Percentiles rank a stretch among this genome's conserved stretches.
Evolutionary conservation across 2,113 vertebrate species (phyloP).

Genomic region (Strix aluco): DNA sequence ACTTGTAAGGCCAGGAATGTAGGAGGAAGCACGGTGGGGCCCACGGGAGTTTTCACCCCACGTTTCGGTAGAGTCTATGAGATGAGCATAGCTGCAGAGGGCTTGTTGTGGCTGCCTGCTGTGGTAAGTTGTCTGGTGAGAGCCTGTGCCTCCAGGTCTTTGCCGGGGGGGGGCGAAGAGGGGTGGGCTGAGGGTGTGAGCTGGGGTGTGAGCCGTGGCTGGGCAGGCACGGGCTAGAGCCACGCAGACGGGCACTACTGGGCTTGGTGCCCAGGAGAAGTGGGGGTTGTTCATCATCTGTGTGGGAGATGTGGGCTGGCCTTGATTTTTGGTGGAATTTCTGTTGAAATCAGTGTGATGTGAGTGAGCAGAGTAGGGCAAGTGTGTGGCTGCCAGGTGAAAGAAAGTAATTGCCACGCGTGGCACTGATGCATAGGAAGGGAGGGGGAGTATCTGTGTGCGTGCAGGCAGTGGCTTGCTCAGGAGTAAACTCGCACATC

Average conservation of each 20-base stretch:
- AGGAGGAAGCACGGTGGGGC: background rate
- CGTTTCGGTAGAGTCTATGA: fast-evolving
- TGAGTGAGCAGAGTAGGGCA: background rate
- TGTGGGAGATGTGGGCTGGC: background rate
- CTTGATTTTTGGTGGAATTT: background rate
- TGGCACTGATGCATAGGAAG: background rate
- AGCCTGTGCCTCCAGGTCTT: background rate
- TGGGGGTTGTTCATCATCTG: fast-evolving
- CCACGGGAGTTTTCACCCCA: background rate
- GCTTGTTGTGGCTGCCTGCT: background rate
- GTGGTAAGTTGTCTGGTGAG: background rate
- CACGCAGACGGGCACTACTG: fast-evolving
- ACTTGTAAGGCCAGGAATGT: background rate
- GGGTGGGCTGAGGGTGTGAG: background rate
- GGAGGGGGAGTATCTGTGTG: background rate
- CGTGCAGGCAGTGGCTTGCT: background rate
- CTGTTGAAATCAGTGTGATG: background rate
- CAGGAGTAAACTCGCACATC: background rate
- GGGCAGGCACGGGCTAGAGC: fast-evolving
- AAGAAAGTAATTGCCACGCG: fast-evolving
- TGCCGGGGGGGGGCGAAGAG: too few species aligned
- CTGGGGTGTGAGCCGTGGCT: background rate
- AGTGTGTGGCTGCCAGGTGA: background rate
- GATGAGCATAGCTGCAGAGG: background rate
- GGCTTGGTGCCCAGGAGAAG: fast-evolving